Percentiles rank a stretch among this genome's conserved stretches.
Evolutionary conservation across 2,797 vertebrate species (phyloP).

Genomic region (Esox lucius): DNA sequence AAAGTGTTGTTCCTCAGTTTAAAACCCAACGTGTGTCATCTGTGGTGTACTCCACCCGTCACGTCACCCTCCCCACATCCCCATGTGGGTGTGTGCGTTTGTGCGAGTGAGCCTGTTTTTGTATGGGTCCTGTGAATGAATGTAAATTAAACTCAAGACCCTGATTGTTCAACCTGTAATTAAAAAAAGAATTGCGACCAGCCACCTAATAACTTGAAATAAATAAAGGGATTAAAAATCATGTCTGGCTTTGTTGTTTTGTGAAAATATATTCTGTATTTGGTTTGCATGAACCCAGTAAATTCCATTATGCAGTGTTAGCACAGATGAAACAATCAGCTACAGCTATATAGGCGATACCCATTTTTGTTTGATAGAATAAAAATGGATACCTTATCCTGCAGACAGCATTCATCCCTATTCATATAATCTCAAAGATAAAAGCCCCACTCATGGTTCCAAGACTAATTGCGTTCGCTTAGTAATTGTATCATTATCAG

Average conservation of each 20-base stretch:
- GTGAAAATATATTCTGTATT: neutral
- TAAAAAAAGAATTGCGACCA: constrained; percentile 57
- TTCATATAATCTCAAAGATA: too few species aligned
- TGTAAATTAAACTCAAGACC: constrained; percentile 60
- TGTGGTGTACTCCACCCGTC: constrained; percentile 26
- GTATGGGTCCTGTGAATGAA: constrained; percentile 63
- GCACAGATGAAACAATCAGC: neutral
- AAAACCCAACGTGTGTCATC: constrained; percentile 36
- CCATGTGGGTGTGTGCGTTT: constrained; percentile 45
- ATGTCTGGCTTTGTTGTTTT: constrained; percentile 24
- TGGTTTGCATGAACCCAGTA: neutral
- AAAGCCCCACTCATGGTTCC: neutral
- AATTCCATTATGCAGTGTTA: neutral
- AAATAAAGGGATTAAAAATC: constrained; percentile 47
- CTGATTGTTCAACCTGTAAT: constrained; percentile 62
- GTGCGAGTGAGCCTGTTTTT: constrained; percentile 17
- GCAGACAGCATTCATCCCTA: too few species aligned
- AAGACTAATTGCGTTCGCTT: neutral
- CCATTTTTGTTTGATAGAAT: neutral
- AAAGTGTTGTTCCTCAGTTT: constrained; percentile 21
- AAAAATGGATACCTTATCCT: too few species aligned
- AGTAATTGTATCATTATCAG: neutral
- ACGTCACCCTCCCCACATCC: constrained; percentile 15
- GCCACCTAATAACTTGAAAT: constrained; percentile 75
- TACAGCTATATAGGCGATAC: neutral